Base-by-base conservation (phyloP, 2,113 vertebrate genomes). In the Gymnogyps californianus region DNA sequence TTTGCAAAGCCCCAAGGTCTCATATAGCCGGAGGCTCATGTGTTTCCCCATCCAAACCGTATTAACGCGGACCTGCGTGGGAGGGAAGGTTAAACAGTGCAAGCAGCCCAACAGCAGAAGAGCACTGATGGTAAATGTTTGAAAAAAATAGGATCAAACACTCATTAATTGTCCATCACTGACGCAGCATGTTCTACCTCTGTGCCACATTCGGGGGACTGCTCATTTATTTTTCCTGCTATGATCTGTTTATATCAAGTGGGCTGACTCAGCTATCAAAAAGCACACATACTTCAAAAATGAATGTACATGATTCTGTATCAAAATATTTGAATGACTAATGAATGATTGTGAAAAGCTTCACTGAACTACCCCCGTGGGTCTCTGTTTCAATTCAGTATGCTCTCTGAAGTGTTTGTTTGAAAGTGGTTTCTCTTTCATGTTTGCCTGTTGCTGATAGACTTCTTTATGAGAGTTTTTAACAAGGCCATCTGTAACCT, bases 41-140 rank as follows among this genome's bases (percentile, higher is more conserved):
- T 1, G 2, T 78, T 88, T 81, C 74, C 40, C 29, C 51, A 46
- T 58, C 28, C 84, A 61, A 71, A 42, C 52, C 26, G 0, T 31
- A 15, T 36, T n/a, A 75, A 20, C 3, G 2, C 0, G 0, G 64
- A 61, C 46, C 82, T 55, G 55, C 0, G 32, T 51, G 38, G 38
- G 66, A 78, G 42, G 65, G 75, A 87, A 69, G 74, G 42, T 82
- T 74, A 55, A 77, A 20, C 18, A 6, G 21, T 21, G 44, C 54
- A 31, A 79, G 59, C 65, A 85, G 74, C 88, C 69, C 74, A 47
- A 52, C 14, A 69, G 64, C 62, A 79, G 72, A 57, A 70, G 28
- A 54, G 51, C 51, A 13, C 11, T 46, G 42, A 20, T 46, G 84
- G 31, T 14, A 44, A 93, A 67, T 0, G 7, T 29, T 44, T 38